Evolutionary conservation across 2,797 vertebrate genomes (phyloP).

Genomic region (Momotus momota): DNA sequence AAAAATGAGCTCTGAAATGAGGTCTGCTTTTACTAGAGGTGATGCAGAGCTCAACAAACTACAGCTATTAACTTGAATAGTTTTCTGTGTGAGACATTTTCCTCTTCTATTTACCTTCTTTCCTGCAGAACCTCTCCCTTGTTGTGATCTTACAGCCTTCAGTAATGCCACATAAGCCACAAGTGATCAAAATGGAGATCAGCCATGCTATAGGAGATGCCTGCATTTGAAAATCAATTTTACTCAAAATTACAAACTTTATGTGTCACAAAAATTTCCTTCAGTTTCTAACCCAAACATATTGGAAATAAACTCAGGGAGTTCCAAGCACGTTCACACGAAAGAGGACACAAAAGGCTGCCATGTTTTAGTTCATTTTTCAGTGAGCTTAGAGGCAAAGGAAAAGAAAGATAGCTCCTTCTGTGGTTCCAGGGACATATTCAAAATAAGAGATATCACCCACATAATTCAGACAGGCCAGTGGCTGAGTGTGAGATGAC

Average conservation of each 20-base stretch:
- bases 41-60: slow-evolving; percentile 1
- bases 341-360: not conserved
- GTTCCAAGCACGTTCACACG: not conserved
- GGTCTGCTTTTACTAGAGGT: not conserved
- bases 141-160: not conserved
- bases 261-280: not conserved
- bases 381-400: not conserved
- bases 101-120: not conserved
- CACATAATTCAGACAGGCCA: not conserved
- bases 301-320: not conserved
- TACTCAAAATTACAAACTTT: not conserved
- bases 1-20: slow-evolving; percentile 30
- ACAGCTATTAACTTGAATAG: not conserved
- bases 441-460: not conserved
- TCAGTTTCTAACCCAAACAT: not conserved
- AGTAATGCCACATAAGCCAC: not conserved
- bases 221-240: not conserved
- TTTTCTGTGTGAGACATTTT: not conserved
- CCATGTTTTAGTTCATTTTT: not conserved
- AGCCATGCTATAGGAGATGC: not conserved
- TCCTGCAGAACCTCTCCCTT: not conserved
- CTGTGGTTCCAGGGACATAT: not conserved
- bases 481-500: not conserved
- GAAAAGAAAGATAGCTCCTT: not conserved
- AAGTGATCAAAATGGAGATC: not conserved